phyloP scores from a whole-genome alignment of 2,113 vertebrate genomes.

The Alouatta palliata region DNA sequence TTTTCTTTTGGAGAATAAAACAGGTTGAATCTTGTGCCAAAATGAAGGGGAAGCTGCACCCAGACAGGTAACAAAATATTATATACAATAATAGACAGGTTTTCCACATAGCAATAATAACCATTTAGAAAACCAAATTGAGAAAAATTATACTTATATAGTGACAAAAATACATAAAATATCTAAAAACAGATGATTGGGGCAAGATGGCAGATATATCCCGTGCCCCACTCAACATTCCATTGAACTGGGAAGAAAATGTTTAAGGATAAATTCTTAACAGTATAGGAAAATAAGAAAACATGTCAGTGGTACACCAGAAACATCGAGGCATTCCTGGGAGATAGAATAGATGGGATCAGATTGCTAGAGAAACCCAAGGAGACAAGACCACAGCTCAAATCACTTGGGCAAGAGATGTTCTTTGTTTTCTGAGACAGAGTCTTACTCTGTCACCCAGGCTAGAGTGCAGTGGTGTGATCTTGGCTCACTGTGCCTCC shows the following conservation, averaged over 20 bases:
- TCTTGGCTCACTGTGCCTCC: no score
- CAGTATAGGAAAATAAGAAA: not conserved
- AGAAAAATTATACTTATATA: not conserved
- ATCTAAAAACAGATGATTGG: not conserved
- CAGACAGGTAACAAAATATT: not conserved
- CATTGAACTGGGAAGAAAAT: not conserved
- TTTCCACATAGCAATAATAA: not conserved
- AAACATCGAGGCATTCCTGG: not conserved
- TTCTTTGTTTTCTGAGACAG: no score
- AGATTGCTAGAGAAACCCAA: not conserved
- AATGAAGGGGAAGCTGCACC: not conserved
- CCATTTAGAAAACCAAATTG: not conserved
- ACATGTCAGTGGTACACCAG: not conserved
- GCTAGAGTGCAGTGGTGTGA: no score
- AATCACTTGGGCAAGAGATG: not conserved
- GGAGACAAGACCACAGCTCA: not conserved
- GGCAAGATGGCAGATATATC: not conserved
- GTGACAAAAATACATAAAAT: not conserved
- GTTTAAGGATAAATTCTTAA: not conserved
- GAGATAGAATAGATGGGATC: not conserved
- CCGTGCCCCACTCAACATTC: not conserved
- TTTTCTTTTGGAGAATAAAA: not conserved
- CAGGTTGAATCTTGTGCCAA: not conserved
- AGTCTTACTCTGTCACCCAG: no score
- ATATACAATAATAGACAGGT: not conserved